Percentiles rank a stretch among this genome's conserved stretches.
Conservation (phyloP, 2,113 vertebrate species). For the Lophura nycthemera region DNA sequence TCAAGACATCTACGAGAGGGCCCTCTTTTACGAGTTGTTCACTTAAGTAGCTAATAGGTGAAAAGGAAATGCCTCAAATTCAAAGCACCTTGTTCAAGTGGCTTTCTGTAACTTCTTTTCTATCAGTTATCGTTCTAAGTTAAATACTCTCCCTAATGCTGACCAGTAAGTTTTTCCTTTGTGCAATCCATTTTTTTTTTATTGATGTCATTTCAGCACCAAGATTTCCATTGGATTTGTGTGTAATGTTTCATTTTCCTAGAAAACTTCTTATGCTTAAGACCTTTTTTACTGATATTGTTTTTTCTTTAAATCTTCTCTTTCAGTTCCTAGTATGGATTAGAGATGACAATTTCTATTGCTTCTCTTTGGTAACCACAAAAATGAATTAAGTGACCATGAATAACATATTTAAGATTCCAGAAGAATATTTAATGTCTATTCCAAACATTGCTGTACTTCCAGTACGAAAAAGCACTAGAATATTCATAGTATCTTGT, state of each 20-base stretch:
- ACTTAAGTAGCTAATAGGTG: background rate
- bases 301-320: background rate
- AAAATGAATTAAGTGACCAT: background rate
- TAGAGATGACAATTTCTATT: background rate
- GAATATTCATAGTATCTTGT: background rate
- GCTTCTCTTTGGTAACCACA: background rate
- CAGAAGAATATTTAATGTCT: background rate
- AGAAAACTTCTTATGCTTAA: background rate
- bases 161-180: background rate
- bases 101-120: background rate
- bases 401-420: constrained; percentile 21
- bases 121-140: background rate
- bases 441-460: background rate
- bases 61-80: background rate
- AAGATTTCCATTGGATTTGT: background rate
- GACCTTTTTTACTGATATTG: background rate
- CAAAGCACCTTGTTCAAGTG: background rate
- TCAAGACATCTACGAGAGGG: background rate
- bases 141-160: background rate
- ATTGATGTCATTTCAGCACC: background rate
- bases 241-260: background rate
- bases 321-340: background rate
- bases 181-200: background rate
- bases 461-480: background rate
- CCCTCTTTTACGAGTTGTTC: background rate